Evolutionary conservation across 1,140 invertebrate genomes (phyloP).

Genomic region (Araneus ventricosus): DNA sequence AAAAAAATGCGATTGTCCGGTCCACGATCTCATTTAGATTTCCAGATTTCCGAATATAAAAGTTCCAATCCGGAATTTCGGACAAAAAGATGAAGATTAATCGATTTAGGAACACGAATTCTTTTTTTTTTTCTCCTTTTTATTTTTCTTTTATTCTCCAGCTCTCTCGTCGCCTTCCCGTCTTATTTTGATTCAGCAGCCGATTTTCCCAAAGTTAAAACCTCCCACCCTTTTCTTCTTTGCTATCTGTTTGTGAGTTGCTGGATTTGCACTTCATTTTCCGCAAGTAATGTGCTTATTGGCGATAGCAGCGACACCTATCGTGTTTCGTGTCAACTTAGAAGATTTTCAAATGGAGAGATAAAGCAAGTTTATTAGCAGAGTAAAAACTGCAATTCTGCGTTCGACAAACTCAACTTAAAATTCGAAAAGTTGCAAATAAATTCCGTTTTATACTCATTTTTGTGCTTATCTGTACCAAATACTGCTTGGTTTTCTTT

Average conservation of each 20-base stretch:
- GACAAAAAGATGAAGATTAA: slow-evolving; percentile 65
- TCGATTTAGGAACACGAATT: slow-evolving; percentile 46
- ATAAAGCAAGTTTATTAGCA: neutral
- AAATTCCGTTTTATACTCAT: too few species aligned
- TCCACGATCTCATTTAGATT: slow-evolving; percentile 15
- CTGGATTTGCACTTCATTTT: too few species aligned
- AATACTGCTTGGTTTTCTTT: too few species aligned
- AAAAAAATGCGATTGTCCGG: neutral
- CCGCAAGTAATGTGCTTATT: slow-evolving; percentile 37
- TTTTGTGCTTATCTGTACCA: too few species aligned
- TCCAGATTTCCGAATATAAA: slow-evolving; percentile 36
- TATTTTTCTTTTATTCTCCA: neutral
- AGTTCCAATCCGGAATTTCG: slow-evolving; percentile 16
- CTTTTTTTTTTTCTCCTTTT: neutral
- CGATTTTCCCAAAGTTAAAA: slow-evolving; percentile 33
- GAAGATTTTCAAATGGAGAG: neutral
- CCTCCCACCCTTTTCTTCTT: too few species aligned
- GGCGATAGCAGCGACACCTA: slow-evolving; percentile 42
- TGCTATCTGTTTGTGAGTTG: too few species aligned
- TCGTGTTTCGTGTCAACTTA: slow-evolving; percentile 3
- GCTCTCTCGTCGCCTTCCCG: neutral
- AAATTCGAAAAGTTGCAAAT: too few species aligned
- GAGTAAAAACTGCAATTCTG: neutral
- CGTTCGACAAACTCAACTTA: neutral
- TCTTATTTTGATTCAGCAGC: slow-evolving; percentile 63